A percentile compares a stretch with the other conserved stretches of the same genome.
Evolutionary conservation across 1,140 invertebrate species (phyloP).

Genomic region (Aphidius gifuensis): DNA sequence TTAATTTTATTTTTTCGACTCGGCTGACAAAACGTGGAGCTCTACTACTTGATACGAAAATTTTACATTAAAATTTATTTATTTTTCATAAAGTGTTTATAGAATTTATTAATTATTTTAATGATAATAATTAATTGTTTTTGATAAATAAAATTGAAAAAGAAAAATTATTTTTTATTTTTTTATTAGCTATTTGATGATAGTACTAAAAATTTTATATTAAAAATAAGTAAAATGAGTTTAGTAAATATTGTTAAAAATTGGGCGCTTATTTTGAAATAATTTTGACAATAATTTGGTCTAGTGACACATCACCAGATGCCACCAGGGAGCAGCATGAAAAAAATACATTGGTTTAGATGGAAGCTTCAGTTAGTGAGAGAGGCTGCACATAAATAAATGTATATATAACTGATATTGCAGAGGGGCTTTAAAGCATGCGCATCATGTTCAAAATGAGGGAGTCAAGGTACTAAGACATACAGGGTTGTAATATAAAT

Average conservation of each 20-base stretch:
- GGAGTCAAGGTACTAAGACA: neutral
- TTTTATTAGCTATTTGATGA: too few species aligned
- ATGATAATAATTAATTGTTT: too few species aligned
- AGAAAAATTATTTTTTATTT: too few species aligned
- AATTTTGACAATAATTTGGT: neutral
- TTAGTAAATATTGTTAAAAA: conserved; percentile 2
- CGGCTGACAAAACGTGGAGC: neutral
- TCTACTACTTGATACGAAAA: neutral
- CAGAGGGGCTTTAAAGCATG: conserved; percentile 28
- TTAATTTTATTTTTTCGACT: neutral
- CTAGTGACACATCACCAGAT: conserved; percentile 22
- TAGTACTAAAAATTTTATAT: too few species aligned
- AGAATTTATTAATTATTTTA: neutral
- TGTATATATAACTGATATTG: conserved; percentile 33
- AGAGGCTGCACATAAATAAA: conserved; percentile 7
- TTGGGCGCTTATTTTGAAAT: neutral
- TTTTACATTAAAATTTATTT: neutral
- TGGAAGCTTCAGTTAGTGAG: conserved; percentile 6
- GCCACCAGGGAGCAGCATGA: conserved; percentile 13
- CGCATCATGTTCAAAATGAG: conserved; percentile 5
- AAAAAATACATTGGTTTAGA: conserved; percentile 12
- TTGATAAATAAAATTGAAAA: too few species aligned
- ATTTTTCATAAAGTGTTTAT: neutral
- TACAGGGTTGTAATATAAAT: too few species aligned
- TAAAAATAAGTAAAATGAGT: neutral